Conservation (phyloP, 2,888 invertebrate species). For the Cremastinae sp. region DNA sequence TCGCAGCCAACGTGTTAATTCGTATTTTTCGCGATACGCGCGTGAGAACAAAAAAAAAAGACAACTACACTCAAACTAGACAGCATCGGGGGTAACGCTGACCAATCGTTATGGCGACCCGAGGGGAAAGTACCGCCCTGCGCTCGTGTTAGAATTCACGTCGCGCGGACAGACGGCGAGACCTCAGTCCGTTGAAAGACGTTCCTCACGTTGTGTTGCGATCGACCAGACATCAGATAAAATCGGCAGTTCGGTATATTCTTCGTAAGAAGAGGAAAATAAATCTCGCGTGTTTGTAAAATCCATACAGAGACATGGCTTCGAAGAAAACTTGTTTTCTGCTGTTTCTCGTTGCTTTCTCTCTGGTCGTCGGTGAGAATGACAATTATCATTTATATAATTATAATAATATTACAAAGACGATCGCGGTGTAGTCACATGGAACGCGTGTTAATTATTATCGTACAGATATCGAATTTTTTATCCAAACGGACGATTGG, state of each 20-base stretch:
- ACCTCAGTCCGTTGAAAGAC: conserved; percentile 66
- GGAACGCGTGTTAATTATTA: too few species aligned
- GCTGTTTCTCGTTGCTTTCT: conserved; percentile 64
- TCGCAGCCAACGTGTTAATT: too few species aligned
- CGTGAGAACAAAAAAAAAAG: neutral
- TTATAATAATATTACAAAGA: neutral
- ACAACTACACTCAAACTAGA: conserved; percentile 28
- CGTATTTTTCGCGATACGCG: neutral
- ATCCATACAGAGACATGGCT: conserved; percentile 49
- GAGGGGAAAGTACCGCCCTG: conserved; percentile 67
- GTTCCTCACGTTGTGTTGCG: conserved; percentile 38
- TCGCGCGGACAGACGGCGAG: conserved; percentile 6
- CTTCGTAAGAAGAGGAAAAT: neutral
- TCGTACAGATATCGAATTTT: too few species aligned
- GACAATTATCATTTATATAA: neutral
- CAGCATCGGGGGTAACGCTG: conserved; percentile 5
- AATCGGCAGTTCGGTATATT: conserved; percentile 7
- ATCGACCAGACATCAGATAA: neutral
- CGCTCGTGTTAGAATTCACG: conserved; percentile 54
- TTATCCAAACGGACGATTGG: too few species aligned
- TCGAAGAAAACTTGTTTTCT: conserved; percentile 58
- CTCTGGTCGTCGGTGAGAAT: conserved; percentile 70
- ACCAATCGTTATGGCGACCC: conserved; percentile 61
- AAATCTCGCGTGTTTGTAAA: neutral
- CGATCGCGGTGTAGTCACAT: too few species aligned